Conservation (phyloP, 2,888 invertebrate species). For the Leucophenga montana region DNA sequence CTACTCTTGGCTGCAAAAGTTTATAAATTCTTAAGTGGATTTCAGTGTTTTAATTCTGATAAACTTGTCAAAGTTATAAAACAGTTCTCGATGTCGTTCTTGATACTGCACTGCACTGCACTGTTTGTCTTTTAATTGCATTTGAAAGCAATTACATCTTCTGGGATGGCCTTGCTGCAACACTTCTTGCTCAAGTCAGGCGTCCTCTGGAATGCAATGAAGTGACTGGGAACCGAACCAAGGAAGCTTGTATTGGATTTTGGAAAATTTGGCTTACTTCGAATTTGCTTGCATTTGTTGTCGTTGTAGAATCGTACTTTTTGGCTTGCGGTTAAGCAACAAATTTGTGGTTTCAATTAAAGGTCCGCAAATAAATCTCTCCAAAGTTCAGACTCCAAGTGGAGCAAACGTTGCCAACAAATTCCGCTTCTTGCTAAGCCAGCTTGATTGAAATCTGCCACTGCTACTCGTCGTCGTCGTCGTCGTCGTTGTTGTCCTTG, state of each 20-base stretch:
- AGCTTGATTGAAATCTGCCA: background rate
- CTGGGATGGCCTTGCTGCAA: background rate
- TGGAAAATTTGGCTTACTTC: conserved; percentile 16
- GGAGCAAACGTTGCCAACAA: background rate
- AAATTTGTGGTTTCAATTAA: conserved; percentile 37
- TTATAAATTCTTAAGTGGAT: conserved; percentile 30
- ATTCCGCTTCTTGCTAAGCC: background rate
- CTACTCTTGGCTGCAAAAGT: background rate
- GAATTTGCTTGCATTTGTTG: background rate
- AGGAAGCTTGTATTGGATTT: background rate
- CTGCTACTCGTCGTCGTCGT: too few species aligned
- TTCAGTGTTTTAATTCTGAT: conserved; percentile 24
- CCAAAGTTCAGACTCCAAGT: background rate
- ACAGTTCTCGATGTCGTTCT: background rate
- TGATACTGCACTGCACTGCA: background rate
- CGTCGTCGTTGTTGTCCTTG: background rate
- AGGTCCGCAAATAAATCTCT: conserved; percentile 20
- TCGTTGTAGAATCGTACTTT: background rate
- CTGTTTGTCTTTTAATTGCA: conserved; percentile 33
- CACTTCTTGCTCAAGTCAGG: conserved; percentile 5
- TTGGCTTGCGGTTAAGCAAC: conserved; percentile 11
- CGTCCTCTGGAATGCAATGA: background rate
- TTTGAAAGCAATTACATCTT: conserved; percentile 25
- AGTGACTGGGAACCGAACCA: background rate
- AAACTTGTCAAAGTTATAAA: conserved; percentile 18